A percentile compares a stretch with the other conserved stretches of the same genome.
Conservation (phyloP, 53 echinoderm and acorn worm species). For the Temnopleurus reevesii region DNA sequence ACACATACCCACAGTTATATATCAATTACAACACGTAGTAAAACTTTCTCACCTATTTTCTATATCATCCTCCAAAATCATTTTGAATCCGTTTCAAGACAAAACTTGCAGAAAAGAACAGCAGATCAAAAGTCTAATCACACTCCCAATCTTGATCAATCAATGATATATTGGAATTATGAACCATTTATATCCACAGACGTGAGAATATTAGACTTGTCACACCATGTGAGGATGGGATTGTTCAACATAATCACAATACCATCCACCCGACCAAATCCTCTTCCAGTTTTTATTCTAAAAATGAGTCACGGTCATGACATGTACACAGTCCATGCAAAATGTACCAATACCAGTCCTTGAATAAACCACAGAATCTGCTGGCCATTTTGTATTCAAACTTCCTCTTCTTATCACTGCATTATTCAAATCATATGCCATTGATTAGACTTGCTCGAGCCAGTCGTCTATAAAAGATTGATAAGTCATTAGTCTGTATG, state of each 20-base stretch:
- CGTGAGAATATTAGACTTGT: neutral
- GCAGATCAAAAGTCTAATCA: neutral
- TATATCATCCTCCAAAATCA: constrained; percentile 4
- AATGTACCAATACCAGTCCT: neutral
- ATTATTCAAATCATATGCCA: constrained; percentile 3
- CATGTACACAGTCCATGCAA: neutral
- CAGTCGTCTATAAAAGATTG: neutral
- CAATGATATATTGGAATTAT: neutral
- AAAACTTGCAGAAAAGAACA: neutral
- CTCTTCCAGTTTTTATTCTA: constrained; percentile 35
- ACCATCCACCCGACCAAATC: constrained; percentile 8
- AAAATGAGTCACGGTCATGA: constrained; percentile 22
- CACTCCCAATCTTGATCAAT: neutral
- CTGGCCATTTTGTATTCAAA: constrained; percentile 2
- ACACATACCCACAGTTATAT: no score
- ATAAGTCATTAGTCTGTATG: neutral
- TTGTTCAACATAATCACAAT: neutral
- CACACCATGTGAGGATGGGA: neutral
- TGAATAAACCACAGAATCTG: neutral
- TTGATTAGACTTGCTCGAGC: neutral
- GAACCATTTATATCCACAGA: constrained; percentile 12
- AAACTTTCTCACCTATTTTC: neutral
- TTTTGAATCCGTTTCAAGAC: neutral
- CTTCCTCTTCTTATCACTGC: constrained; percentile 25
- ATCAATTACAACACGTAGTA: no score